Base-by-base conservation (phyloP, 2,797 vertebrate species). In the Myiotriccus ornatus region DNA sequence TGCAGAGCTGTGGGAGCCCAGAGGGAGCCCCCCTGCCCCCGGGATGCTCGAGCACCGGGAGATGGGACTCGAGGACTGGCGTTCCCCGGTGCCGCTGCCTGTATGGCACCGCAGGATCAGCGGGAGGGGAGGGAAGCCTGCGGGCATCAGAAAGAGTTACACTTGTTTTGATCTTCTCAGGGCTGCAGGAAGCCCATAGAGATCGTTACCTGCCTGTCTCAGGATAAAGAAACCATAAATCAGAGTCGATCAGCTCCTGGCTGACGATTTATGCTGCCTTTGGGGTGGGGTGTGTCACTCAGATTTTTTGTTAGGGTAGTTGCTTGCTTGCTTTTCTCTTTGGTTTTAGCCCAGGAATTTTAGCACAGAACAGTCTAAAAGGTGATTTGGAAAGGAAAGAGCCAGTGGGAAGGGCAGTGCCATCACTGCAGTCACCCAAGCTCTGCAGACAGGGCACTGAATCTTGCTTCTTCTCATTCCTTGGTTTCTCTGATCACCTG, bases 211-310 rank as follows among this genome's bases (percentile, higher is more conserved):
- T 52, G 82, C 63, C 73, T 89, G 79, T 53, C 84, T 92, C 82
- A 86, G 87, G 91, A 62, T 70, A 93, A 93, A 94, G 83, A 95
- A 95, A 70, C 85, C 44, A 25, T 74, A 67, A 82, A 81, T 79
- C 92, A 84, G 44, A 53, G 39, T 24, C 76, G 37, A 57, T 32
- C 64, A 27, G 83, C 49, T 64, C 67, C 77, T 21, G 14, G 87
- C 70, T 92, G 84, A 68, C 5, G 2, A 49, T 18, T 90, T 18
- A 1, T 1, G 8, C 20, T 90, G 92, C 89, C 94, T 91, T 95
- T 47, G 19, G 17, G 49, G 74, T 20, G 41, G 56, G 53, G 35
- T 37, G n/a, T 23, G 50, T 75, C 68, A 16, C 56, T 69, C 56
- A 4, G 65, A 23, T n/a, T 21, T 80, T 75, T 43, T 53, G 22